phyloP scores from a whole-genome alignment of 1,140 invertebrate genomes.

The Oedothorax gibbosus region DNA sequence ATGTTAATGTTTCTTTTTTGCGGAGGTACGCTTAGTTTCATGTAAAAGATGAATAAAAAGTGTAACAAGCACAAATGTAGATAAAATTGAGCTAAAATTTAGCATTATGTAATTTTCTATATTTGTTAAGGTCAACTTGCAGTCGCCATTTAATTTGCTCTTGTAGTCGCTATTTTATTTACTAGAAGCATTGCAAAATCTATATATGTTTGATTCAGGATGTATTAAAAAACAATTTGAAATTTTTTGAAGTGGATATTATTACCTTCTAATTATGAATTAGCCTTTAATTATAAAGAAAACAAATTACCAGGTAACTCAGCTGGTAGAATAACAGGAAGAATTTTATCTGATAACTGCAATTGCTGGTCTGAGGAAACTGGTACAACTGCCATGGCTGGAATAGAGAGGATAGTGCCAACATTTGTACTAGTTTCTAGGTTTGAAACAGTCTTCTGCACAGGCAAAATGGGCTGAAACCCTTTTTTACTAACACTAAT shows the following conservation, averaged over 20 bases:
- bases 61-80: too few relatives aligned
- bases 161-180: too few relatives aligned
- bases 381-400: conserved; percentile 29
- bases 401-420: background rate
- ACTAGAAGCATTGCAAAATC: too few relatives aligned
- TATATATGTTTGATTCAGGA: too few relatives aligned
- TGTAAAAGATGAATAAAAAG: too few relatives aligned
- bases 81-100: too few relatives aligned
- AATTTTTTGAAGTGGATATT: background rate
- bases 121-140: too few relatives aligned
- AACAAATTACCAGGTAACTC: conserved; percentile 11
- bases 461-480: conserved; percentile 32
- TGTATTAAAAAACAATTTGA: too few relatives aligned
- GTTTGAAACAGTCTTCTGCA: conserved; percentile 2
- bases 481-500: background rate
- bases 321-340: conserved; percentile 28
- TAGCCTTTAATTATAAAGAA: background rate
- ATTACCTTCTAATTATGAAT: background rate
- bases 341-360: conserved; percentile 23
- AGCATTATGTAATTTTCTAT: too few relatives aligned
- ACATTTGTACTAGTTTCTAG: background rate
- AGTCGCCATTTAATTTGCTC: too few relatives aligned
- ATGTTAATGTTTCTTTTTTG: too few relatives aligned
- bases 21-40: too few relatives aligned
- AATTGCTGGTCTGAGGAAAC: conserved; percentile 18